Base-by-base conservation (phyloP, 2,113 vertebrate genomes). In the Larimichthys crocea region DNA sequence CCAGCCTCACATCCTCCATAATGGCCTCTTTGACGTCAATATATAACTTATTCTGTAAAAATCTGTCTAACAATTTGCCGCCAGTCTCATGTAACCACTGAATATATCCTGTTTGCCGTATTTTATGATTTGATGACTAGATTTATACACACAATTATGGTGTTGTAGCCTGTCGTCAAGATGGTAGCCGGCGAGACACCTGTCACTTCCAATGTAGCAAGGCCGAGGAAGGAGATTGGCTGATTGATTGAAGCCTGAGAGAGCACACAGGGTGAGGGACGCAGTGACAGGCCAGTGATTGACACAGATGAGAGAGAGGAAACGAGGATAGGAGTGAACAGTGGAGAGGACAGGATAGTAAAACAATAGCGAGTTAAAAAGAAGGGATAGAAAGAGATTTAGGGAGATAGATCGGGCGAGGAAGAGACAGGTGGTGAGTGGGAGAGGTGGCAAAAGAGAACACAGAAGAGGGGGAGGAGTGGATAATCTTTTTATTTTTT, bases 351-450 rank as follows among this genome's bases (percentile, higher is more conserved):
- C 40, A 42, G 57, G 85, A 91, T 85, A 68, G 83, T 92, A 79
- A 93, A 93, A 94, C 94, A 93, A 93, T 89, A 88, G 76, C 59
- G 62, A 84, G 87, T 79, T 88, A 80, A 84, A 86, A 73, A 71
- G 71, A 80, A 40, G 35, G 71, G 80, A 76, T 62, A 83, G 84
- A 87, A 66, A 48, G 76, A 91, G 79, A 88, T 79, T 88, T 86
- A 88, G 60, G 57, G 56, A 80, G 79, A 91, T 69, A 59, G 69
- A 86, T 61, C 44, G 77, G 68, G 83, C 22, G 71, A 79, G 83
- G 80, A 65, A 82, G 88, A 88, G 91, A 92, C 93, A 94, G 94
- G 91, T 94, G 95, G 94, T 87, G 93, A 91, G 92, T 94, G 91
- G 93, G 95, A 93, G 93, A 93, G 88, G 91, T 90, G 92, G 86